A percentile compares a stretch with the other conserved stretches of the same genome.
Evolutionary conservation across 2,888 invertebrate species (phyloP).

Genomic region (Noctua janthina): DNA sequence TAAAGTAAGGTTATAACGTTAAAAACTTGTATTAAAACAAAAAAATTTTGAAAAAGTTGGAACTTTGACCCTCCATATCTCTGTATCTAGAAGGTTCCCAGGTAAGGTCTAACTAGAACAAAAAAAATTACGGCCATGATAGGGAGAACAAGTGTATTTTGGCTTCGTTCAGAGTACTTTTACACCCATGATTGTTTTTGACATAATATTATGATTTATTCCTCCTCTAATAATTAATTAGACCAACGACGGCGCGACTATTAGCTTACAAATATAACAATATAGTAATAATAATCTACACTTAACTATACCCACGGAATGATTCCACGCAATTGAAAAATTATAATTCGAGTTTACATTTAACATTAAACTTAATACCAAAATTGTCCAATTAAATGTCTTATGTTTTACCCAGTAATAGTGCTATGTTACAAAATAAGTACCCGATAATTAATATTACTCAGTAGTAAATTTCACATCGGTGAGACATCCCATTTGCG

Average conservation of each 20-base stretch:
- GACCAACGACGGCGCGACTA: conserved; percentile 44
- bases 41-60: too few relatives aligned
- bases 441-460: conserved; percentile 55
- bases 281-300: conserved; percentile 44
- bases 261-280: conserved; percentile 52
- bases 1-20: too few relatives aligned
- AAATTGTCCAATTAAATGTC: conserved; percentile 50
- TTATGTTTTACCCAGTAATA: conserved; percentile 49
- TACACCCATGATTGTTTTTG: too few relatives aligned
- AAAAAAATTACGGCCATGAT: too few relatives aligned
- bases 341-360: conserved; percentile 62
- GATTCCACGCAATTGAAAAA: conserved; percentile 58
- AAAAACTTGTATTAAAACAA: too few relatives aligned
- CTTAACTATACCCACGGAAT: conserved; percentile 62
- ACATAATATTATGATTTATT: background rate
- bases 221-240: conserved; percentile 8
- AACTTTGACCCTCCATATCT: too few relatives aligned
- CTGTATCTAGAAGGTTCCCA: too few relatives aligned
- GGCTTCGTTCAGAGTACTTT: too few relatives aligned
- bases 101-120: too few relatives aligned
- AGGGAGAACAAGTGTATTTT: too few relatives aligned
- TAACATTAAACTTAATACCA: conserved; percentile 51
- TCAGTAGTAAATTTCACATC: conserved; percentile 48
- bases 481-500: conserved; percentile 48
- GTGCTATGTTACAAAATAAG: conserved; percentile 62